These are phyloP conservation scores for Tenthredo scrophulariae DNA, from an alignment of 2,888 invertebrate species.

Conservation along the genomic window DNA sequence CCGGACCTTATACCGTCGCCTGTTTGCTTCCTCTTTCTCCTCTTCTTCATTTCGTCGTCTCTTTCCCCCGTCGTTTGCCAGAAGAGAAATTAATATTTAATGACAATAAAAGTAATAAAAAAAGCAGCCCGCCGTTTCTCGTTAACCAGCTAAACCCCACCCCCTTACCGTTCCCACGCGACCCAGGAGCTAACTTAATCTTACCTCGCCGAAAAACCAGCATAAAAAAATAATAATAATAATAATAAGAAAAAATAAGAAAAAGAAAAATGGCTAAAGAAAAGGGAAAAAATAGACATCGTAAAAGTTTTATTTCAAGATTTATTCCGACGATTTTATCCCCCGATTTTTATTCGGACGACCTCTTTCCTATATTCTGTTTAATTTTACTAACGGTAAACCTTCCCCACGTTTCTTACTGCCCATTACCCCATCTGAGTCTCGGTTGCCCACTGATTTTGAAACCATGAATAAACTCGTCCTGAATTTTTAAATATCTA, in stretches of 20 bases:
- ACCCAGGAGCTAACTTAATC: background rate
- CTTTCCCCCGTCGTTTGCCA: conserved; percentile 35
- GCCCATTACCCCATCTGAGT: background rate
- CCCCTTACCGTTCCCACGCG: background rate
- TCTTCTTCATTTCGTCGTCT: conserved; percentile 40
- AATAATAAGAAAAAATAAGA: conserved; percentile 49
- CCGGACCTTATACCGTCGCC: background rate
- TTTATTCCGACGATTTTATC: conserved; percentile 6
- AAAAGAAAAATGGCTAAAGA: conserved; percentile 56
- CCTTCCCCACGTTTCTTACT: background rate
- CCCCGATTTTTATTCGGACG: background rate
- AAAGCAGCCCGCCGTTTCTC: conserved; percentile 13
- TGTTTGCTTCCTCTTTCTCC: conserved; percentile 49
- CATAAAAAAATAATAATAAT: background rate
- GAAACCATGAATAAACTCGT: background rate
- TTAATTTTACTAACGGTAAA: conserved; percentile 10
- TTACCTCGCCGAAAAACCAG: conserved; percentile 11
- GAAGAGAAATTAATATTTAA: conserved; percentile 39
- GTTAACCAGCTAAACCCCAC: conserved; percentile 21
- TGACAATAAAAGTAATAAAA: conserved; percentile 43
- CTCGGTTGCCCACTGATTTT: background rate
- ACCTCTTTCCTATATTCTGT: background rate
- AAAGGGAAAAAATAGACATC: conserved; percentile 56
- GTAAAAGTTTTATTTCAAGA: conserved; percentile 43
- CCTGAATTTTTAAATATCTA: background rate